Evolutionary conservation across 1,140 invertebrate genomes (phyloP), one percentile per base, ranked within the genome.

Genomic region (Drosophila arawakana): DNA sequence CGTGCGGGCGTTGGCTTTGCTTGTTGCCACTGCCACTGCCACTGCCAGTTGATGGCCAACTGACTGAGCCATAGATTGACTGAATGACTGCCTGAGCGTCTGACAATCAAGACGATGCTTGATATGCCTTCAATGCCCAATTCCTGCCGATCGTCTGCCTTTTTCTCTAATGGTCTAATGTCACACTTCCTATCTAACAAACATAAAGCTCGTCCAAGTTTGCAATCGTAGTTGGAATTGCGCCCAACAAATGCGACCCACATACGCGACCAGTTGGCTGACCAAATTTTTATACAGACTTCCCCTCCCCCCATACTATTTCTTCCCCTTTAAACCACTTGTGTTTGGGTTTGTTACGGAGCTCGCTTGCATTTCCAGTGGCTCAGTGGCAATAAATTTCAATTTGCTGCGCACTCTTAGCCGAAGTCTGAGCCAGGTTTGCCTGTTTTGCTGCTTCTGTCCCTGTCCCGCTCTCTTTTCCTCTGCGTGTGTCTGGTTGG

Each of bases 311-410:
- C 10, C 0, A 15, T 15, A 0, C 15, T 15, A 15, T 15, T 15
- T 15, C 15, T 15, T 41, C 46, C 41, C 35, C 44, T 11, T 25
- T 30, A 18, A 2, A 18, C 52, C n/a, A 41, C 44, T 44, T 30
- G n/a, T 52, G 39, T 57, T 30, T 41, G 52, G 34, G 49, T 46
- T 59, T 65, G 62, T 61, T 60, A 55, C 61, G 73, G 76, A 68
- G 75, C 62, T 70, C 65, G 72, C 73, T 81, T 62, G 80, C 73
- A 80, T 82, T 88, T 89, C 80, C 84, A 89, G 84, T 89, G 84
- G 84, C 83, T 84, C 84, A 75, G 71, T 74, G 73, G 83, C 84
- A 88, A 88, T 88, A 88, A 88, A 88, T 89, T 88, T 88, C 84
- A 88, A 88, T 88, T 88, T 88, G 84, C 83, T 89, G 84, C 69